Conservation (phyloP, 2,888 invertebrate genomes). For the Agrotis ipsilon region DNA sequence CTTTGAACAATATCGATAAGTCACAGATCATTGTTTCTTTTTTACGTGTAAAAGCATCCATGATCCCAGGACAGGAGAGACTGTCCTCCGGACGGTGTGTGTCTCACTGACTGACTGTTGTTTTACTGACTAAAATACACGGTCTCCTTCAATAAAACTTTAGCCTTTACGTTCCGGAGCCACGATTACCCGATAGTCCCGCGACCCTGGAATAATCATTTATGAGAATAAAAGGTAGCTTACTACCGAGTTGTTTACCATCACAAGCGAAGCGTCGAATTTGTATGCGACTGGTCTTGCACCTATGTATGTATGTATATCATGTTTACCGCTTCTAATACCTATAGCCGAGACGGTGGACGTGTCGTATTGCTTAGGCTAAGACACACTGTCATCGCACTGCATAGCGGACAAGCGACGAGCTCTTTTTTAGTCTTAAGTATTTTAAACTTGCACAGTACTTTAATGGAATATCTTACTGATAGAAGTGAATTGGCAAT, state of each 20-base stretch:
- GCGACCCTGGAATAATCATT: no score
- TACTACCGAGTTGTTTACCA: slow-evolving; percentile 17
- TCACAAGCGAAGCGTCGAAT: slow-evolving; percentile 13
- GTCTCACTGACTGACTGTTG: no score
- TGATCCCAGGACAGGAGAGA: no score
- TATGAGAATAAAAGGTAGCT: neutral
- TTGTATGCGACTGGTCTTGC: slow-evolving; percentile 35
- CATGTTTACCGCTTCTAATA: slow-evolving; percentile 50
- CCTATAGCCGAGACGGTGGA: slow-evolving; percentile 44
- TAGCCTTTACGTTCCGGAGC: no score
- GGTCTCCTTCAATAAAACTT: no score
- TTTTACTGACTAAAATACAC: no score
- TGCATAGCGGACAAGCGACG: neutral
- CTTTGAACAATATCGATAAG: neutral
- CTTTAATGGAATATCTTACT: no score
- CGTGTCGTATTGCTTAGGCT: slow-evolving; percentile 51
- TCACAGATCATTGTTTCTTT: no score
- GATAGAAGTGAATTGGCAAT: no score
- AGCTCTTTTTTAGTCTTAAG: neutral
- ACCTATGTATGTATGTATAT: slow-evolving; percentile 32
- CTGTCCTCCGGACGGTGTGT: no score
- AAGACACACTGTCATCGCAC: neutral
- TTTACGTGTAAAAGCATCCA: no score
- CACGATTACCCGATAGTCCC: no score
- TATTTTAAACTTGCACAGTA: neutral